These are phyloP conservation scores for Catotricha subobsoleta DNA, from an alignment of 2,888 invertebrate genomes.

Conservation along the genomic window DNA sequence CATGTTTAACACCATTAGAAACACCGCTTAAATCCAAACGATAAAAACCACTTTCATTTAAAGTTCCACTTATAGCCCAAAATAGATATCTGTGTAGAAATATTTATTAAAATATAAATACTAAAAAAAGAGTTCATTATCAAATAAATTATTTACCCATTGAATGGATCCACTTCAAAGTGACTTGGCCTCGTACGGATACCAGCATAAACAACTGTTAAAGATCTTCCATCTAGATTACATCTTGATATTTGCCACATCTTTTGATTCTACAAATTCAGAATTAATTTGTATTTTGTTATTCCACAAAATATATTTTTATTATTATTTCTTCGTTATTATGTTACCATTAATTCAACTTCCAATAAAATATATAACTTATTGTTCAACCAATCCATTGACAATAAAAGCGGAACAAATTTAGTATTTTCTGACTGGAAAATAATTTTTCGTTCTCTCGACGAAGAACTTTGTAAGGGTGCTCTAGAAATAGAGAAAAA, in stretches of 20 bases:
- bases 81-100: slow-evolving; percentile 48
- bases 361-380: slow-evolving; percentile 69
- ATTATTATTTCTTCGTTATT: slow-evolving; percentile 1
- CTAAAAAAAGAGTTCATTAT: background rate
- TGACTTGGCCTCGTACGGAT: slow-evolving; percentile 53
- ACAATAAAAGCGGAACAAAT: slow-evolving; percentile 49
- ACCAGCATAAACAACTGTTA: slow-evolving; percentile 51
- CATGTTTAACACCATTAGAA: slow-evolving; percentile 53
- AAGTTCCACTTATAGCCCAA: slow-evolving; percentile 42
- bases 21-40: slow-evolving; percentile 59
- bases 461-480: slow-evolving; percentile 13
- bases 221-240: slow-evolving; percentile 51
- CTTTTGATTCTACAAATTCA: slow-evolving; percentile 13
- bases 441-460: slow-evolving; percentile 25
- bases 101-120: slow-evolving; percentile 10
- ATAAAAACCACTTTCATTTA: slow-evolving; percentile 46
- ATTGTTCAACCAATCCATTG: slow-evolving; percentile 79
- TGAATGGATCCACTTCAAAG: slow-evolving; percentile 80
- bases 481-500: slow-evolving; percentile 14
- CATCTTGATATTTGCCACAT: slow-evolving; percentile 61
- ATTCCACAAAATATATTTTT: slow-evolving; percentile 20
- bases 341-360: slow-evolving; percentile 33
- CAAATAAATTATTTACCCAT: slow-evolving; percentile 46
- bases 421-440: slow-evolving; percentile 37
- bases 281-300: slow-evolving; percentile 17